Evolutionary conservation across 2,888 invertebrate species (phyloP).

Genomic region (Orthosia gothica): DNA sequence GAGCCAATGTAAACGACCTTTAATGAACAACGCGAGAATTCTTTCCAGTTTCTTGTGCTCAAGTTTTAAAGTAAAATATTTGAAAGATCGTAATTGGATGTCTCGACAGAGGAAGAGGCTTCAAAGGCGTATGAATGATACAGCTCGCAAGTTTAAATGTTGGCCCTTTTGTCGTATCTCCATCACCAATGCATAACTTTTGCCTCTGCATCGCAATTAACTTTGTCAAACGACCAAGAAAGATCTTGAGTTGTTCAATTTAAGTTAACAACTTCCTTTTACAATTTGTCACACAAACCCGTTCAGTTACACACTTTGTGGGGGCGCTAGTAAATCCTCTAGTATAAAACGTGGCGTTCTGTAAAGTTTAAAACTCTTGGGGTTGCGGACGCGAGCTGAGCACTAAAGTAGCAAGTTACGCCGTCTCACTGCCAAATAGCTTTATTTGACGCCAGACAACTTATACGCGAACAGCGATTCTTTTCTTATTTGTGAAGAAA

Average conservation of each 20-base stretch:
- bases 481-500: constrained; percentile 29
- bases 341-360: constrained; percentile 58
- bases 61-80: constrained; percentile 20
- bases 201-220: constrained; percentile 46
- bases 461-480: constrained; percentile 45
- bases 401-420: constrained; percentile 68
- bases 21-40: constrained; percentile 44
- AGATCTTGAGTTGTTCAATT: constrained; percentile 59
- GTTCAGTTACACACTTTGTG: constrained; percentile 61
- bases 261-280: constrained; percentile 61
- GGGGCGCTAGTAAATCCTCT: constrained; percentile 51
- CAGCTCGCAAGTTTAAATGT: constrained; percentile 24
- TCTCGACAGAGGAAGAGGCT: neutral
- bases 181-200: constrained; percentile 38
- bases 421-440: constrained; percentile 64
- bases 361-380: constrained; percentile 69
- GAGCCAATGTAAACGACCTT: constrained; percentile 53
- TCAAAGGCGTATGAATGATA: constrained; percentile 33
- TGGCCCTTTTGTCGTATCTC: constrained; percentile 1
- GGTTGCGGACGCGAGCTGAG: constrained; percentile 61
- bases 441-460: constrained; percentile 58
- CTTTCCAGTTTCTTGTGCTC: constrained; percentile 24
- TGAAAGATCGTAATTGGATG: constrained; percentile 25
- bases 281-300: constrained; percentile 59
- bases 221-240: constrained; percentile 52